phyloP scores from a whole-genome alignment of 2,113 vertebrate genomes.

The Neolamprologus devosi region DNA sequence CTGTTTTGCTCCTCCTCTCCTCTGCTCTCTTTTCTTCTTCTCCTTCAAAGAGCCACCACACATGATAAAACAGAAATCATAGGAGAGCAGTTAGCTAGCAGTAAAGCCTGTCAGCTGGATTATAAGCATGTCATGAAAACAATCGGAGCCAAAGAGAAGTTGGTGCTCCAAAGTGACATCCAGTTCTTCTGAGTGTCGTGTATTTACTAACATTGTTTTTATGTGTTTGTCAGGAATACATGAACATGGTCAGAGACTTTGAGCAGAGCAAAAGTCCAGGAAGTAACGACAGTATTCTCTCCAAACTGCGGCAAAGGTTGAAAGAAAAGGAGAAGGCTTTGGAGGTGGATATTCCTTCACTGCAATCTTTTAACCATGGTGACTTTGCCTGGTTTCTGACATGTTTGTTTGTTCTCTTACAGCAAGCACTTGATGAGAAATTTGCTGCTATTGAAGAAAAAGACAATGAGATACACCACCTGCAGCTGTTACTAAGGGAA shows the following conservation, averaged over 20 bases:
- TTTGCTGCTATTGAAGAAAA: conserved; percentile 75
- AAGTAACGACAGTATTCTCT: conserved; percentile 60
- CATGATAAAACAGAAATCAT: neutral
- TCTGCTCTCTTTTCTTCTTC: too few relatives aligned
- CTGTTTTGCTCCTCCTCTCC: neutral
- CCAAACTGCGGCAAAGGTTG: conserved; percentile 70
- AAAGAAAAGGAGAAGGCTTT: conserved; percentile 74
- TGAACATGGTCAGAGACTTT: conserved; percentile 66
- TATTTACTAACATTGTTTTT: neutral
- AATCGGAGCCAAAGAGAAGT: neutral
- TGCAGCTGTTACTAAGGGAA: conserved; percentile 72
- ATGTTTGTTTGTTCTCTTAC: neutral
- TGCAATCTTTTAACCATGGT: neutral
- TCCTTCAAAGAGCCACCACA: neutral
- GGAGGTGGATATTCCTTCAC: conserved; percentile 49
- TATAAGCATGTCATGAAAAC: neutral
- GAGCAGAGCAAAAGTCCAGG: conserved; percentile 64
- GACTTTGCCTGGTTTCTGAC: neutral
- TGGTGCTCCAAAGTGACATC: neutral
- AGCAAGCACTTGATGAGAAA: conserved; percentile 73
- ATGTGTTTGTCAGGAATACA: conserved; percentile 65
- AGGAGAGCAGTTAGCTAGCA: neutral
- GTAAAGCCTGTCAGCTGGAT: neutral
- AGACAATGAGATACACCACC: conserved; percentile 73
- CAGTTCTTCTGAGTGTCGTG: neutral